Conservation (phyloP, 1,140 invertebrate genomes). For the Teleogryllus occipitalis region DNA sequence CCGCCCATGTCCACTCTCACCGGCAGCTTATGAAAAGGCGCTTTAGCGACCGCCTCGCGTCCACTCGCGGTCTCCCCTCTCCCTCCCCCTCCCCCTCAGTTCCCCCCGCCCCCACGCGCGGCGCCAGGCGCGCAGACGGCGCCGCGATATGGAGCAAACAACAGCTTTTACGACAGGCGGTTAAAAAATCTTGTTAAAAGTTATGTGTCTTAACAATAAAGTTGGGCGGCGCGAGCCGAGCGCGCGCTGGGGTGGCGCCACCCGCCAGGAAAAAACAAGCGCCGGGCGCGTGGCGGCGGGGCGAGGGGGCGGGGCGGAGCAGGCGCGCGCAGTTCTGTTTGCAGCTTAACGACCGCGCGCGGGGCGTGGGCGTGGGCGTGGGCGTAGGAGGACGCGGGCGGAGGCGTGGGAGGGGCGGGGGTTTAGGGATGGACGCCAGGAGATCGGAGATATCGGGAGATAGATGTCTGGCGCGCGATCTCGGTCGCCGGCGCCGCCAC, state of each 20-base stretch:
- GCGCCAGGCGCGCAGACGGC: no score
- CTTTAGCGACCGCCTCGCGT: no score
- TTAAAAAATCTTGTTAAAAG: slow-evolving; percentile 6
- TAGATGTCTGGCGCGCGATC: background rate
- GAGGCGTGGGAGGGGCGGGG: background rate
- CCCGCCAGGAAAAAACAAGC: background rate
- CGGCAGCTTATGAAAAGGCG: no score
- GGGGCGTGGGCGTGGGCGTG: no score
- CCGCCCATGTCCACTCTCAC: background rate
- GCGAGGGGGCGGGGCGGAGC: no score
- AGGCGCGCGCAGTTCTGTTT: background rate
- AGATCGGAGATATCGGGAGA: slow-evolving; percentile 3
- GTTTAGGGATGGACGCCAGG: background rate
- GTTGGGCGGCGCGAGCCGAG: background rate
- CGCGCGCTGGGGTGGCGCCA: no score
- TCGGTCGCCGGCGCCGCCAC: background rate
- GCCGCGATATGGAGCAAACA: background rate
- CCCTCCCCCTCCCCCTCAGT: no score
- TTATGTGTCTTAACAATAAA: slow-evolving; percentile 6
- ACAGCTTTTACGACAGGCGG: background rate
- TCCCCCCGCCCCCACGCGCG: no score
- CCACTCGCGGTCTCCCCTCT: background rate
- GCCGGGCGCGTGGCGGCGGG: no score
- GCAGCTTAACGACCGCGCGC: background rate
- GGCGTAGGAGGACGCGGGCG: no score